Evolutionary conservation across 2,888 invertebrate genomes (phyloP).

Genomic region (Ctenicera cuprea): DNA sequence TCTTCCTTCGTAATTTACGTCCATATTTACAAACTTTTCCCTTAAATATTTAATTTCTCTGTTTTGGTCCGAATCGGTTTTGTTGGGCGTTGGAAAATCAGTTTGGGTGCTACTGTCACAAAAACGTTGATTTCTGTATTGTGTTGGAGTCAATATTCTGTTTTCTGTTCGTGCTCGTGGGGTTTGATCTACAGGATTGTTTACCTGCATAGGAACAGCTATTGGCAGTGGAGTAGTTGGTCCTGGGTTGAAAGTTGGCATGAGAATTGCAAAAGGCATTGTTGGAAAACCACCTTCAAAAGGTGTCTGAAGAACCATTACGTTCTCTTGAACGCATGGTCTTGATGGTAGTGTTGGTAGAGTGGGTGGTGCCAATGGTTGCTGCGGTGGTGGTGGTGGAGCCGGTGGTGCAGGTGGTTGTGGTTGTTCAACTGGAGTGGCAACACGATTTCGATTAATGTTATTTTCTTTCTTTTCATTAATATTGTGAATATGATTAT

Average conservation of each 20-base stretch:
- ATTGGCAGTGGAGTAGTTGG: slow-evolving; percentile 64
- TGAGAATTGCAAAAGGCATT: slow-evolving; percentile 78
- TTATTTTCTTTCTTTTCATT: slow-evolving; percentile 54
- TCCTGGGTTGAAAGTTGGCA: slow-evolving; percentile 72
- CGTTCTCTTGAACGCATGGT: slow-evolving; percentile 61
- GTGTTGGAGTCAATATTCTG: slow-evolving; percentile 77
- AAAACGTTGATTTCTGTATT: slow-evolving; percentile 73
- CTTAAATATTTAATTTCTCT: slow-evolving; percentile 62
- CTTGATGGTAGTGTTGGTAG: slow-evolving; percentile 24
- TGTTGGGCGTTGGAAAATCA: slow-evolving; percentile 67
- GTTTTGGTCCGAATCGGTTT: slow-evolving; percentile 66
- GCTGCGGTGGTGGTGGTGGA: slow-evolving; percentile 37
- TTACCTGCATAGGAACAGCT: slow-evolving; percentile 63
- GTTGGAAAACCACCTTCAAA: slow-evolving; percentile 69
- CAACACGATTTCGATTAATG: slow-evolving; percentile 33
- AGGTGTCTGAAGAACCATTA: slow-evolving; percentile 71
- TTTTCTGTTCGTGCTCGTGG: slow-evolving; percentile 70
- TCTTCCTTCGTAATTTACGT: slow-evolving; percentile 72
- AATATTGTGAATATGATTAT: slow-evolving; percentile 24
- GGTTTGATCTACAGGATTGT: slow-evolving; percentile 56
- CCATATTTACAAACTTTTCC: slow-evolving; percentile 73
- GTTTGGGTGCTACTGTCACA: slow-evolving; percentile 84
- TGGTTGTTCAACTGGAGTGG: slow-evolving; percentile 23
- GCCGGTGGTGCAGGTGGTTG: slow-evolving; percentile 11
- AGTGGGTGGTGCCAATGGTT: slow-evolving; percentile 22